Conservation (phyloP, 2,797 vertebrate genomes). For the Aeoliscus strigatus region DNA sequence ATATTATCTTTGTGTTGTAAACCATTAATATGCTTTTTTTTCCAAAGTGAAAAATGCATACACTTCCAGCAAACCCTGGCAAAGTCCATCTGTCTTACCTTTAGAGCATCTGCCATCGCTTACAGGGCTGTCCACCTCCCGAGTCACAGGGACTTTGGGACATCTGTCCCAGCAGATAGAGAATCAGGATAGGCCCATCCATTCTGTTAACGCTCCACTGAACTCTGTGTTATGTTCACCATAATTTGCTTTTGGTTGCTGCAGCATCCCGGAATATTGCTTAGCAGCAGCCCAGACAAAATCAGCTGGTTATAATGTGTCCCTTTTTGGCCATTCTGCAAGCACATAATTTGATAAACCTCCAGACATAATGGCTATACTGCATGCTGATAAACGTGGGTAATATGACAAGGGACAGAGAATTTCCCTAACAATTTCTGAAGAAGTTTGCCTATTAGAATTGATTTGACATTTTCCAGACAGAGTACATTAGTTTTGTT, state of each 20-base stretch:
- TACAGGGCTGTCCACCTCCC: slow-evolving; percentile 74
- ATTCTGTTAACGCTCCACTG: slow-evolving; percentile 71
- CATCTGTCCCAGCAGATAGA: slow-evolving; percentile 81
- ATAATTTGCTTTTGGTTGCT: slow-evolving; percentile 75
- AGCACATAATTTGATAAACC: slow-evolving; percentile 80
- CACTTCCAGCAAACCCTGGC: slow-evolving; percentile 45
- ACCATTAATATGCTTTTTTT: slow-evolving; percentile 69
- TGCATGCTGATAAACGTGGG: slow-evolving; percentile 77
- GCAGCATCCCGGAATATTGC: slow-evolving; percentile 76
- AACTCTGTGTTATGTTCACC: slow-evolving; percentile 70
- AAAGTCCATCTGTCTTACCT: slow-evolving; percentile 81
- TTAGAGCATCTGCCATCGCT: slow-evolving; percentile 79
- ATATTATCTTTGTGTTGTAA: slow-evolving; percentile 29
- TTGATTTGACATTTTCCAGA: slow-evolving; percentile 66
- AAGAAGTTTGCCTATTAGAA: slow-evolving; percentile 67
- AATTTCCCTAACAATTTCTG: slow-evolving; percentile 71
- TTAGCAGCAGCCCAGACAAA: slow-evolving; percentile 69
- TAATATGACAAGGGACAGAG: slow-evolving; percentile 70
- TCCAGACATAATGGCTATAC: slow-evolving; percentile 72
- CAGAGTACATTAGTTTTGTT: slow-evolving; percentile 51
- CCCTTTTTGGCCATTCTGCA: slow-evolving; percentile 72
- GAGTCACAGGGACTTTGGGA: slow-evolving; percentile 72
- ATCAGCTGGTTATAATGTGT: slow-evolving; percentile 74
- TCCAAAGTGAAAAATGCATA: slow-evolving; percentile 61
- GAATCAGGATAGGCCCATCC: slow-evolving; percentile 72